Conservation (phyloP, 2,888 invertebrate species). For the Erebia aethiops region DNA sequence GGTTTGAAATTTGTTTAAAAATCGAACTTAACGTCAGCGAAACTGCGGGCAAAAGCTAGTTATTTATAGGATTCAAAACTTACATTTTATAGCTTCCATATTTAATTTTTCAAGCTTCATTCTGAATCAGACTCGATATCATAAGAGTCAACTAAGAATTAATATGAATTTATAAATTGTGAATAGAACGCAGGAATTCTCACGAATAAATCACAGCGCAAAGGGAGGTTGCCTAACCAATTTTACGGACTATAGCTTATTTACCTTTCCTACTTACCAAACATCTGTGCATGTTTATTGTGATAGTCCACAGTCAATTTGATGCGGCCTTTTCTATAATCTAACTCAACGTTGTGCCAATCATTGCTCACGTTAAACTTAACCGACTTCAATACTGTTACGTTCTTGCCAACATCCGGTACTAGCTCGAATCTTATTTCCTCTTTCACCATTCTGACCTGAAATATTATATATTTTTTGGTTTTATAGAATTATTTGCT, state of each 20-base stretch:
- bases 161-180: no score
- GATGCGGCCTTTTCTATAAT: constrained; percentile 89
- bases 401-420: constrained; percentile 88
- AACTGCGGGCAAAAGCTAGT: no score
- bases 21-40: no score
- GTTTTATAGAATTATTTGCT: not conserved
- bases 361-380: constrained; percentile 90
- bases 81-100: no score
- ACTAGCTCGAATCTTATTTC: constrained; percentile 92
- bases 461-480: constrained; percentile 27
- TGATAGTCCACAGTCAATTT: constrained; percentile 89
- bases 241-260: not conserved
- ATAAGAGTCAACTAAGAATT: no score
- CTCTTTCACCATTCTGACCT: constrained; percentile 92
- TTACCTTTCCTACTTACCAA: constrained; percentile 65
- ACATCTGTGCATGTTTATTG: constrained; percentile 87
- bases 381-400: constrained; percentile 90
- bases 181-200: no score
- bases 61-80: no score
- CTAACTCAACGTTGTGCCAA: constrained; percentile 92
- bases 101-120: no score
- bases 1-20: no score
- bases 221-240: no score
- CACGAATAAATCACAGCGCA: no score
- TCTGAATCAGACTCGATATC: no score